phyloP scores from a whole-genome alignment of 2,888 invertebrate genomes.

The Ephialtes manifestator region DNA sequence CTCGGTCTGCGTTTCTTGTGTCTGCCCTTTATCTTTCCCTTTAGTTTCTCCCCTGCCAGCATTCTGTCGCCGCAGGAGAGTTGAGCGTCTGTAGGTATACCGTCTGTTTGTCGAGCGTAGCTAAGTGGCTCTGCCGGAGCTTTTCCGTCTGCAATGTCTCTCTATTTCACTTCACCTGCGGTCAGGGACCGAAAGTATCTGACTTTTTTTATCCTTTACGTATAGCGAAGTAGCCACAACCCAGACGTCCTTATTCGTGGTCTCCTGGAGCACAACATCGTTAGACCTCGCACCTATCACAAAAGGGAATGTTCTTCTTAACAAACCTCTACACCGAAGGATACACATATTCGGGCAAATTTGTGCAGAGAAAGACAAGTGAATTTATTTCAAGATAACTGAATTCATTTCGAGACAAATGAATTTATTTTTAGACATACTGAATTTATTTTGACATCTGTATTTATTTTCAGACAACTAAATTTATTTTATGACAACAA shows the following conservation, averaged over 20 bases:
- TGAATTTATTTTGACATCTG: no score
- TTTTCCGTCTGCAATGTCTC: constrained; percentile 20
- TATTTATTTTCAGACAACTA: no score
- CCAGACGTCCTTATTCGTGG: not conserved
- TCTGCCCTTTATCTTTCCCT: constrained; percentile 3
- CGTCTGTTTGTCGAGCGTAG: constrained; percentile 76
- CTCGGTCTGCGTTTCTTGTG: not conserved
- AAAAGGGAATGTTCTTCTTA: not conserved
- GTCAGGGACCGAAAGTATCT: constrained; percentile 30
- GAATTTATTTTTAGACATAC: no score
- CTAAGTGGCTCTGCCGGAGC: constrained; percentile 76
- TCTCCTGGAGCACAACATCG: not conserved
- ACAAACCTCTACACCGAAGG: no score
- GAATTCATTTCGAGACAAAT: no score
- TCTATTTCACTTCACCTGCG: constrained; percentile 43
- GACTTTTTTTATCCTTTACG: constrained; percentile 15
- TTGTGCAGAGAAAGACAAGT: no score
- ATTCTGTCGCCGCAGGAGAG: constrained; percentile 21
- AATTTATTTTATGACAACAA: no score
- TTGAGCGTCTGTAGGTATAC: constrained; percentile 2
- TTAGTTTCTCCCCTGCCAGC: constrained; percentile 15
- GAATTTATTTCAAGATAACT: no score
- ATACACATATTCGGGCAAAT: no score
- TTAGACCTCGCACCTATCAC: not conserved
- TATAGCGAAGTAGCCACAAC: not conserved